These are phyloP conservation scores for Mirza zaza DNA, from an alignment of 2,113 vertebrate genomes.

Conservation along the genomic window DNA sequence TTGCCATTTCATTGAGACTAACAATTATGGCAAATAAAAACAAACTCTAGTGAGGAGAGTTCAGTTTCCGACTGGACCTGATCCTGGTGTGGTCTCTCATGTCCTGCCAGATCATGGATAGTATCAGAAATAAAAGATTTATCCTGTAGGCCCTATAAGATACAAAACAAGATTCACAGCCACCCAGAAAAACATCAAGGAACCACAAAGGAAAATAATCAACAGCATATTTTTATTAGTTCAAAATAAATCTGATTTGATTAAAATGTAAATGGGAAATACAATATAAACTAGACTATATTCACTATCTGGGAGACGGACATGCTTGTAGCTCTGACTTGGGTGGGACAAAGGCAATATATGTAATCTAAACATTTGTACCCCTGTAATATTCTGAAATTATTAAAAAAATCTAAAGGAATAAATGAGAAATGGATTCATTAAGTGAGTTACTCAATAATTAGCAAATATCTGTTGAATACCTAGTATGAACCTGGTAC, in stretches of 20 bases:
- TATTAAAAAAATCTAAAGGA: background rate
- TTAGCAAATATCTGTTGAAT: background rate
- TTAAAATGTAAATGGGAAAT: background rate
- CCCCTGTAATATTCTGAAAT: too few relatives aligned
- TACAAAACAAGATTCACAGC: background rate
- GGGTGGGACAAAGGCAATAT: too few relatives aligned
- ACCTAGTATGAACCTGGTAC: background rate
- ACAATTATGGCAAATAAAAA: background rate
- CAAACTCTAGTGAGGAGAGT: background rate
- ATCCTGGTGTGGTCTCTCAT: rapidly evolving
- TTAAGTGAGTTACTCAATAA: background rate
- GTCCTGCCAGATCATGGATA: background rate
- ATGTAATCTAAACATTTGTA: too few relatives aligned
- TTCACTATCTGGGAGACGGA: too few relatives aligned
- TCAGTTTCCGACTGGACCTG: rapidly evolving
- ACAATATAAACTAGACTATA: background rate
- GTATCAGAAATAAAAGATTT: background rate
- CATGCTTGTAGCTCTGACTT: too few relatives aligned
- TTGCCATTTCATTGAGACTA: background rate
- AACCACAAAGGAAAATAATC: background rate
- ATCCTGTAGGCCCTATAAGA: background rate
- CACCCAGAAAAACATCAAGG: background rate
- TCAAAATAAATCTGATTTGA: background rate
- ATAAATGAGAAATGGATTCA: background rate
- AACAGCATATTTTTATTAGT: background rate